Evolutionary conservation across 2,797 vertebrate genomes (phyloP), one percentile per base, ranked within the genome.

Genomic region (Esox lucius): DNA sequence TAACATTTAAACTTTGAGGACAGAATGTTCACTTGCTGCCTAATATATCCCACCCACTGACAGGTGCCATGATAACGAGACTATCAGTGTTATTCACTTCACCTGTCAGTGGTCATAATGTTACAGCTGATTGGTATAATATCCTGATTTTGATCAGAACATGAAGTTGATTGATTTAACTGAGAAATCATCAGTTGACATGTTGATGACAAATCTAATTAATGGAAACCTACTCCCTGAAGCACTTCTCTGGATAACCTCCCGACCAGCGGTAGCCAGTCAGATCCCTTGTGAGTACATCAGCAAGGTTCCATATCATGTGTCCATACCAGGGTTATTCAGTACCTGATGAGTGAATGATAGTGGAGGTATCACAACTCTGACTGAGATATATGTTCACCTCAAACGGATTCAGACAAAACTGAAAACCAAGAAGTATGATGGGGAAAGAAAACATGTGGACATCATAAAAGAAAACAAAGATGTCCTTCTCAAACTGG

Each of bases 221-320:
- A 0, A 49, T 12, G 48, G 15, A 16, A 49, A 49, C 4, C 46
- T 49, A 0, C 13, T 77, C 26, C 73, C 51, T 2, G 64, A 72
- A 1, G 69, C 79, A 53, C 64, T 53, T 7, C 9, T 81, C 49
- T 81, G 79, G 75, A 69, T 77, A n/a, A 80, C 79, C 11, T 72
- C 79, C 19, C 24, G 79, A 15, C 79, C 79, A 1, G 72, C 75
- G 26, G 68, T 79, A 62, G 51, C 65, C 16, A 17, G 49, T 70
- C 56, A 69, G 72, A 78, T 81, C 9, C 80, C 73, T 3, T 17
- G 19, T 65, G 22, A 56, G 22, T 2, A 56, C 16, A 22, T 19
- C 53, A 56, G 56, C 4, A 8, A 56, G 1, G 19, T 19, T 56
- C 53, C 0, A 56, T 6, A 56, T 56, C 53, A 56, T 56, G 80